A percentile compares a stretch with the other conserved stretches of the same genome.
These are phyloP conservation scores for Macropodus opercularis DNA, from an alignment of 2,797 vertebrate genomes.

Conservation along the genomic window DNA sequence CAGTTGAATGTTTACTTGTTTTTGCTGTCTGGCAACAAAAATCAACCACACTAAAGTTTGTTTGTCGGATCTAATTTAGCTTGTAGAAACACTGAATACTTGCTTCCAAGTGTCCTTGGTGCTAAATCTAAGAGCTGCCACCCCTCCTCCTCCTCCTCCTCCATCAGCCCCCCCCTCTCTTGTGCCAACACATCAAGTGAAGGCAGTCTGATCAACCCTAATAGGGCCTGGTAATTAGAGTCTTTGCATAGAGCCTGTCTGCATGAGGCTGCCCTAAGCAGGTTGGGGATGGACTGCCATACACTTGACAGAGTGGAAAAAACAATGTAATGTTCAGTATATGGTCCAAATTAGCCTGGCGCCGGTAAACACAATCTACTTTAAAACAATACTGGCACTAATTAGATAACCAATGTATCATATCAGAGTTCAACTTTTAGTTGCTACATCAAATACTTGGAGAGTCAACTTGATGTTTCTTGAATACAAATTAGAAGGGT, in stretches of 20 bases:
- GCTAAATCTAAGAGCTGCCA: conserved; percentile 67
- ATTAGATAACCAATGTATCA: conserved; percentile 82
- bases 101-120: conserved; percentile 66
- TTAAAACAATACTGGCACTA: conserved; percentile 85
- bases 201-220: conserved; percentile 81
- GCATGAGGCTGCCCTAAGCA: conserved; percentile 74
- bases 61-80: conserved; percentile 75
- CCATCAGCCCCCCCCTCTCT: conserved; percentile 49
- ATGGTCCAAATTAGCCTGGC: conserved; percentile 81
- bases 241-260: conserved; percentile 80
- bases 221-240: conserved; percentile 83
- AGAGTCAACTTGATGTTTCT: conserved; percentile 59
- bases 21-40: conserved; percentile 55
- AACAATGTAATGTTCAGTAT: conserved; percentile 77
- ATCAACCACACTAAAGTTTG: conserved; percentile 69
- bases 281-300: conserved; percentile 78
- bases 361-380: conserved; percentile 82
- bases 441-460: conserved; percentile 63
- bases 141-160: conserved; percentile 26
- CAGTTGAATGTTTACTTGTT: conserved; percentile 53
- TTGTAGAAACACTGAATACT: conserved; percentile 62
- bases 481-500: conserved; percentile 66
- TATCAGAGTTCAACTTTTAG: conserved; percentile 75
- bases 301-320: conserved; percentile 81
- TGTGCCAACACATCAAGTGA: conserved; percentile 70